Evolutionary conservation across 1,140 invertebrate species (phyloP), one percentile per base, ranked within the genome.

Genomic region (Reticulitermes speratus): DNA sequence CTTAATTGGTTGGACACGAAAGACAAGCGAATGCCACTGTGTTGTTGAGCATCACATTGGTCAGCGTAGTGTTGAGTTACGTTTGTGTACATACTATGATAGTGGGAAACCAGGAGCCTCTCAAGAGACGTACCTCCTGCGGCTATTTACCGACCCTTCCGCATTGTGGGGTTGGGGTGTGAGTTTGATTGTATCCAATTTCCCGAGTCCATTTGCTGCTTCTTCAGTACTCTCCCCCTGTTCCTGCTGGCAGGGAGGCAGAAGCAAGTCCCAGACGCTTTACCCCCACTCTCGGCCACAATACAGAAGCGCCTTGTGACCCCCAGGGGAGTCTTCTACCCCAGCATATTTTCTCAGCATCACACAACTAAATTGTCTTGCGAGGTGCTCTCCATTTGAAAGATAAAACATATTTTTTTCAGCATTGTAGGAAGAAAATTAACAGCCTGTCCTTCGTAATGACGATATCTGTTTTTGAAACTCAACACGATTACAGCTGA

Each of bases 141-240:
- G 25, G 25, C 16, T 30, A 30, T 75, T 6, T 75, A 75, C 65
- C 16, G 65, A n/a, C 9, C 65, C n/a, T 30, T 25, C 65, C 65
- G 1, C 65, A 75, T 75, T 75, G 65, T 30, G 25, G n/a, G 7
- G 65, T 8, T 8, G 25, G 65, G n/a, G n/a, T n/a, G 65, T 25
- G n/a, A 52, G 83, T 44, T 16, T 45, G 83, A 44, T 84, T 84
- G 83, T 84, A 84, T 84, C 83, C 83, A 84, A 84, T 84, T 84
- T 84, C 83, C 83, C 21, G 38, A 84, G 44, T 84, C 83, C 83
- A 84, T 84, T 84, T 84, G 48, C 48, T 84, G 83, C 44, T 84
- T 32, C 83, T 52, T 32, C 32, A 2, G 48, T 21, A 30, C 3
- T 82, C n/a, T 19, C 83, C 83, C 32, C 23, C 38, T 44, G 83